Evolutionary conservation across 2,797 vertebrate species (phyloP).

Genomic region (Macrochelys suwanniensis): DNA sequence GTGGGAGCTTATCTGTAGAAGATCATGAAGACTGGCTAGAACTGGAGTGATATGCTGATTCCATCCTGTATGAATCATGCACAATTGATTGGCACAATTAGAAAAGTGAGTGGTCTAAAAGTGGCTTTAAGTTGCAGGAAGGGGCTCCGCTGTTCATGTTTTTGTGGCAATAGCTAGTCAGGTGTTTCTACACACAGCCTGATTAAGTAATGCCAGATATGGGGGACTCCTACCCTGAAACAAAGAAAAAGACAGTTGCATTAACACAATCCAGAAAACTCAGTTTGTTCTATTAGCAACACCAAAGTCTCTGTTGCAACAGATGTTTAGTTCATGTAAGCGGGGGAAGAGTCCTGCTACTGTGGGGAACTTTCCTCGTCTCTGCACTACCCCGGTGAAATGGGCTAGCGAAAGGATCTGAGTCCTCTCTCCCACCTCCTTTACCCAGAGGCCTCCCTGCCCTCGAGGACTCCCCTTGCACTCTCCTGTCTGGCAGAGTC

Average conservation of each 20-base stretch:
- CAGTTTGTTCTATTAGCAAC: background rate
- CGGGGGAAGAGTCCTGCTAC: too few species aligned
- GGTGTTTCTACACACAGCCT: background rate
- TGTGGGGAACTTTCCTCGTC: too few species aligned
- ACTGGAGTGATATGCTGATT: background rate
- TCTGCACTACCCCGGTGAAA: too few species aligned
- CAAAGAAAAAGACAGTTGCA: background rate
- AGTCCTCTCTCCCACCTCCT: too few species aligned
- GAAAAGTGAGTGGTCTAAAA: background rate
- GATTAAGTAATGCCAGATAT: background rate
- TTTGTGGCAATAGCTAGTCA: background rate
- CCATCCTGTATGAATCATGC: background rate
- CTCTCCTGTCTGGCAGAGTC: too few species aligned
- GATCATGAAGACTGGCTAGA: background rate
- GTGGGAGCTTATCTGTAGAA: background rate
- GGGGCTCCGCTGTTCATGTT: background rate
- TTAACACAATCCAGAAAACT: background rate
- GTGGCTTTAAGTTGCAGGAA: background rate
- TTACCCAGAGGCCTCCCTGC: too few species aligned
- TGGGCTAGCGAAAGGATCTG: too few species aligned
- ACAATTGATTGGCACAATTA: background rate
- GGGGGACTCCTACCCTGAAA: background rate
- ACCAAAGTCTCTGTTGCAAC: background rate
- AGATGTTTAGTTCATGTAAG: background rate
- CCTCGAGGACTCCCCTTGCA: too few species aligned